Evolutionary conservation across 1,140 invertebrate species (phyloP).

Genomic region (Zaprionus capensis): DNA sequence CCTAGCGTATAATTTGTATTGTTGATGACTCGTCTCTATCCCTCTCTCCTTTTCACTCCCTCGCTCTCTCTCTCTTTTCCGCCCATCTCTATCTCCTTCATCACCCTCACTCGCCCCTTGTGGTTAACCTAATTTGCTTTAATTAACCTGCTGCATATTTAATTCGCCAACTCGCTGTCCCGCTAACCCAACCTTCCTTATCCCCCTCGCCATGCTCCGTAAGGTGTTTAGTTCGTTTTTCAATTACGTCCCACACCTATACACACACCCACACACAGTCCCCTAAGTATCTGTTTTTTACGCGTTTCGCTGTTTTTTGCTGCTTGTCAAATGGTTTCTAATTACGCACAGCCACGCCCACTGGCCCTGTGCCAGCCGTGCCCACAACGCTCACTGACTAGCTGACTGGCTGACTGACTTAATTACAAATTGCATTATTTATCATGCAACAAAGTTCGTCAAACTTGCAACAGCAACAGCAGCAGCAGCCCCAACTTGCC

Average conservation of each 20-base stretch:
- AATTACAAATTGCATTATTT: conserved; percentile 83
- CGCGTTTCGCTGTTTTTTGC: conserved; percentile 24
- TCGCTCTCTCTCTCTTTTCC: background rate
- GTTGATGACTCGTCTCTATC: conserved; percentile 3
- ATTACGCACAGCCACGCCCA: conserved; percentile 59
- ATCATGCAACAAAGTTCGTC: conserved; percentile 78
- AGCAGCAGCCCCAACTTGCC: conserved; percentile 18
- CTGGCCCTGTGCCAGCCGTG: background rate
- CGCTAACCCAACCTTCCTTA: background rate
- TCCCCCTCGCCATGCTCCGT: background rate
- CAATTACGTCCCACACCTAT: conserved; percentile 51
- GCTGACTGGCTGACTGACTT: conserved; percentile 71
- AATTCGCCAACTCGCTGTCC: conserved; percentile 58
- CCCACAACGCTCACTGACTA: conserved; percentile 31
- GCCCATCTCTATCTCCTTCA: background rate
- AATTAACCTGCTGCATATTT: conserved; percentile 80
- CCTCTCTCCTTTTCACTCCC: too few species aligned
- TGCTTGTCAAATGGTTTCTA: conserved; percentile 59
- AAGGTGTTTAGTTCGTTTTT: conserved; percentile 58
- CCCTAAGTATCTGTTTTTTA: conserved; percentile 41
- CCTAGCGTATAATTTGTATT: conserved; percentile 37
- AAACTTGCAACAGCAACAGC: conserved; percentile 53
- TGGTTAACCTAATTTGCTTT: conserved; percentile 79
- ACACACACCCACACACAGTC: background rate
- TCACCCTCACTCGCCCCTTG: conserved; percentile 22